These are phyloP conservation scores for Podarcis cretensis DNA, from an alignment of 2,113 vertebrate species.

Conservation along the genomic window DNA sequence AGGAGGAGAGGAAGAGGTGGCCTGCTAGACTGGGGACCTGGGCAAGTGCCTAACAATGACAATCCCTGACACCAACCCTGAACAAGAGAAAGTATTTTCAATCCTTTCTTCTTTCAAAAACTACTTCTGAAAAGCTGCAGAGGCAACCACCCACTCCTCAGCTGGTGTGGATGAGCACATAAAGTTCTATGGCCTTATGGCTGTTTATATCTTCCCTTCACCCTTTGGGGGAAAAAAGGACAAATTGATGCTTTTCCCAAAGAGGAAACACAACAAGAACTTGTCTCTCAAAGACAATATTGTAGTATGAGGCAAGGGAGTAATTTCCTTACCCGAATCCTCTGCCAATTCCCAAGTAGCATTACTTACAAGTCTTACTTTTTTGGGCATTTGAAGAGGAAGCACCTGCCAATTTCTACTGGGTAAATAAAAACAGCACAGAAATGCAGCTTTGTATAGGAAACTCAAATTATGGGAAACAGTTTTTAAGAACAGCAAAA, in stretches of 20 bases:
- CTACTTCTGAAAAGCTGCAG: constrained; percentile 2
- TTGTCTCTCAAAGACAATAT: constrained; percentile 45
- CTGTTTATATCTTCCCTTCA: neutral
- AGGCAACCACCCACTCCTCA: neutral
- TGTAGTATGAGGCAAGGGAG: constrained; percentile 30
- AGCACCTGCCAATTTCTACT: constrained; percentile 62
- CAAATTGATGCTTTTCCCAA: constrained; percentile 31
- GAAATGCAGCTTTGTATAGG: constrained; percentile 10
- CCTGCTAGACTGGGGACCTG: neutral
- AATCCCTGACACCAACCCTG: neutral
- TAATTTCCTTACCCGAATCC: constrained; percentile 54
- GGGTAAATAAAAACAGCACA: constrained; percentile 31
- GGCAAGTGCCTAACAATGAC: neutral
- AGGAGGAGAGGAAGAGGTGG: too few relatives aligned
- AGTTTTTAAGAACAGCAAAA: constrained; percentile 23
- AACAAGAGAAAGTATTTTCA: neutral
- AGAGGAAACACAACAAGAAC: constrained; percentile 43
- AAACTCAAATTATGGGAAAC: constrained; percentile 14
- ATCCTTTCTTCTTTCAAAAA: constrained; percentile 7
- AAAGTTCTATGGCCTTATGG: neutral
- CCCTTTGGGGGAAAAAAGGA: constrained; percentile 9
- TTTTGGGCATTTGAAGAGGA: constrained; percentile 8
- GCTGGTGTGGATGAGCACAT: constrained; percentile 22
- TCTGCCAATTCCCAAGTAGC: constrained; percentile 62
- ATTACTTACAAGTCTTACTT: constrained; percentile 44